Evolutionary conservation across 1,140 invertebrate genomes (phyloP).

Genomic region (Drosophila pectinifera): DNA sequence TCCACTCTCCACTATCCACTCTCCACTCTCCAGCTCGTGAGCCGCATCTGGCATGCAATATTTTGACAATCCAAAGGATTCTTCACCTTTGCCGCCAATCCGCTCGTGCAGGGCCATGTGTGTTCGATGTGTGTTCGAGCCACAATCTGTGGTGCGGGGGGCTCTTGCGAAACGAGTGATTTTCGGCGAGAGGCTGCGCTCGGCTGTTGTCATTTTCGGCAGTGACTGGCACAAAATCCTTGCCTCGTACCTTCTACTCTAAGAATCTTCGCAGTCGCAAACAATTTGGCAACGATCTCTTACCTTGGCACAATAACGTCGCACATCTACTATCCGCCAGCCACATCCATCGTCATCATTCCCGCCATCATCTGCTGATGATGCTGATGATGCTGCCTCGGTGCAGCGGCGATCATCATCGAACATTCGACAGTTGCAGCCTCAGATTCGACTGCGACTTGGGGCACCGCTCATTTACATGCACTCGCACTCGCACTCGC

Average conservation of each 20-base stretch:
- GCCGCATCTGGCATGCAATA: constrained; percentile 76
- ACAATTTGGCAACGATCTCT: constrained; percentile 79
- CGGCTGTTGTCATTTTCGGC: constrained; percentile 61
- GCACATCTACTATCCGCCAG: constrained; percentile 33
- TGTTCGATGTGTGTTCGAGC: too few relatives aligned
- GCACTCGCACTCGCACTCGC: constrained; percentile 60
- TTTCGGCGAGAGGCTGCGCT: constrained; percentile 52
- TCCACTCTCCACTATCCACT: constrained; percentile 36
- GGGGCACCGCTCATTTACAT: constrained; percentile 67
- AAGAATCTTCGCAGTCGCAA: constrained; percentile 56
- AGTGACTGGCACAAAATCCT: constrained; percentile 78
- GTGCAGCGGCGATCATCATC: constrained; percentile 35
- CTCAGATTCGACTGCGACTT: constrained; percentile 15
- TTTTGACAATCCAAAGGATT: constrained; percentile 83
- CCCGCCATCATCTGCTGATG: constrained; percentile 22
- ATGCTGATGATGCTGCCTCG: too few relatives aligned
- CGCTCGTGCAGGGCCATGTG: constrained; percentile 25
- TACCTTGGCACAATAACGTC: constrained; percentile 82
- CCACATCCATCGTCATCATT: constrained; percentile 18
- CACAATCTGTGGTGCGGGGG: too few relatives aligned
- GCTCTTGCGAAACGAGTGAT: constrained; percentile 10
- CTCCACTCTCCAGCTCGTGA: constrained; percentile 73
- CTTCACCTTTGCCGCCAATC: constrained; percentile 69
- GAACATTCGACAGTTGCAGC: constrained; percentile 65
- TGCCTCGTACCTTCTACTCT: constrained; percentile 62